Evolutionary conservation across 1,140 invertebrate species (phyloP).

Genomic region (Metaphire vulgaris): DNA sequence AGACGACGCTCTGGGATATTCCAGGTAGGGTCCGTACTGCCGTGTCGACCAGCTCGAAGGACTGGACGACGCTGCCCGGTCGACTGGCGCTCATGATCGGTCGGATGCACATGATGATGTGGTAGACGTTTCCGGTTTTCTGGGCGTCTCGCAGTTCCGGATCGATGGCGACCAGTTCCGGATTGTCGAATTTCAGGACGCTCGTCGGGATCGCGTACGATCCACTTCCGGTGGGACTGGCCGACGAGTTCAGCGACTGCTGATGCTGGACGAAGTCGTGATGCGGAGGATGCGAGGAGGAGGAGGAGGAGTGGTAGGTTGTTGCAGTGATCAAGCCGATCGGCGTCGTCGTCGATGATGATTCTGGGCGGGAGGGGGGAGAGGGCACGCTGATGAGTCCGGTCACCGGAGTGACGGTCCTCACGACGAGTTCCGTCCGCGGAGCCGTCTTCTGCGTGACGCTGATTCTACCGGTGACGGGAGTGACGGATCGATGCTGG

Average conservation of each 20-base stretch:
- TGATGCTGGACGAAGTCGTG: no score
- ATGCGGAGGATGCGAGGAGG: no score
- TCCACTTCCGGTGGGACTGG: not conserved
- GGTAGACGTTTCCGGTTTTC: not conserved
- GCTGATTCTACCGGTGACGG: not conserved
- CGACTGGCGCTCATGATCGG: not conserved
- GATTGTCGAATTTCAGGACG: not conserved
- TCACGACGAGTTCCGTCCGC: no score
- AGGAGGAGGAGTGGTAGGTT: no score
- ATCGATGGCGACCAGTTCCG: not conserved
- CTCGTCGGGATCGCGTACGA: not conserved
- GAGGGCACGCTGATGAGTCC: not conserved
- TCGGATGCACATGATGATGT: not conserved
- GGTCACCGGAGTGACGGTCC: not conserved
- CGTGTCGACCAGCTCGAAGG: not conserved
- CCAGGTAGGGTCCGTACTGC: not conserved
- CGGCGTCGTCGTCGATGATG: no score
- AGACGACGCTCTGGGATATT: not conserved
- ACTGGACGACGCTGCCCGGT: not conserved
- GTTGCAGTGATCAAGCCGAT: no score
- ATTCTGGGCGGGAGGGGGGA: not conserved
- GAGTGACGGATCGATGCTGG: not conserved
- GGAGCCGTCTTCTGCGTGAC: no score
- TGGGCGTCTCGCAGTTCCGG: not conserved
- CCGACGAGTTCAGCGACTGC: no score